Evolutionary conservation across 37 sponge, comb jelly and placozoan species (phyloP).

Genomic region (Hexactinellida sp.): DNA sequence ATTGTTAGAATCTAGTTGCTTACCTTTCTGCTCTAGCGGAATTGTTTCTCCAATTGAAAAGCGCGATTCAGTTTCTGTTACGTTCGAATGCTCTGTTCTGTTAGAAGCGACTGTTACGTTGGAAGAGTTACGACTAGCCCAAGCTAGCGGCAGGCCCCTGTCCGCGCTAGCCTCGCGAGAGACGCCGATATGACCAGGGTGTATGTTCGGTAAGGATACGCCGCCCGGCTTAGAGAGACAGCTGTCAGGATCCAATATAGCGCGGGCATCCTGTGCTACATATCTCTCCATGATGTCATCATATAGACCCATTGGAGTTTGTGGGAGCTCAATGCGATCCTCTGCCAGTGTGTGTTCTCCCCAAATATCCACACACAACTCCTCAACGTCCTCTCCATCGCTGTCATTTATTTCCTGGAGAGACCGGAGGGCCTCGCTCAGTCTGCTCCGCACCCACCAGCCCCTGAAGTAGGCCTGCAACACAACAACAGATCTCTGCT

Average conservation of each 20-base stretch:
- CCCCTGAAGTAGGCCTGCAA: neutral
- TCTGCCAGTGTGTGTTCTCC: neutral
- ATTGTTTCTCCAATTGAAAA: no score
- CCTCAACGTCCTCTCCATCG: neutral
- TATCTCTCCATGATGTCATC: neutral
- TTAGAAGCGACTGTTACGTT: neutral
- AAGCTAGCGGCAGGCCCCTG: neutral
- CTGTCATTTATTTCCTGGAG: neutral
- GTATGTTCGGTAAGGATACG: neutral
- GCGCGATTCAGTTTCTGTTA: neutral
- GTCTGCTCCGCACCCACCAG: neutral
- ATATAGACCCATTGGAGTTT: neutral
- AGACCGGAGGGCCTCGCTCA: neutral
- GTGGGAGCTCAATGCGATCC: neutral
- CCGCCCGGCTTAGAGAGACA: neutral
- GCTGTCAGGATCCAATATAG: neutral
- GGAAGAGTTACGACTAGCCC: slow-evolving; percentile 13
- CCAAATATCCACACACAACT: neutral
- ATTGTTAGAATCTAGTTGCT: neutral
- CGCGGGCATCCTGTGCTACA: neutral
- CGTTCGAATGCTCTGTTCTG: neutral
- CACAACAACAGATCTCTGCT: neutral
- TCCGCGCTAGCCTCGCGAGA: neutral
- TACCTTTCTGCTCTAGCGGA: neutral
- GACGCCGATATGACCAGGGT: neutral